phyloP scores from a whole-genome alignment of 2,888 invertebrate genomes.

The Drosophila maculinotata region DNA sequence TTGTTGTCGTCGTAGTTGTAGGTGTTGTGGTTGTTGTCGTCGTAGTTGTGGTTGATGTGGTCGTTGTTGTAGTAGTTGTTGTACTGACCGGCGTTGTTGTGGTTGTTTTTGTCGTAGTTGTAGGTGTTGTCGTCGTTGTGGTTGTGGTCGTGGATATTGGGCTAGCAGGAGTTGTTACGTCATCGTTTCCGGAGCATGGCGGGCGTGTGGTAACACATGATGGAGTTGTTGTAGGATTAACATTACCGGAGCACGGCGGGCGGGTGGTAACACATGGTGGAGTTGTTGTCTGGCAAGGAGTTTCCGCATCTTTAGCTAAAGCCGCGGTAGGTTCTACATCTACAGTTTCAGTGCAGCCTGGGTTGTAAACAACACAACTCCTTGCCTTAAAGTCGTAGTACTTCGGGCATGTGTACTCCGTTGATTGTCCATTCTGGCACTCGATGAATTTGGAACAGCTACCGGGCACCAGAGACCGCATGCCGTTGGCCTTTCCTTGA shows the following conservation, averaged over 20 bases:
- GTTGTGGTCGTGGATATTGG: constrained; percentile 6
- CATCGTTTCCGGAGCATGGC: constrained; percentile 9
- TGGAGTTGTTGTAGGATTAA: constrained; percentile 14
- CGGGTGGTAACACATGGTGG: constrained; percentile 29
- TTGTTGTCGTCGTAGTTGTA: constrained; percentile 1
- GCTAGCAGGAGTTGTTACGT: not conserved
- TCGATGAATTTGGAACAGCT: constrained; percentile 76
- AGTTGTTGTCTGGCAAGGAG: constrained; percentile 29
- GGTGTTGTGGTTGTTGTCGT: constrained; percentile 13
- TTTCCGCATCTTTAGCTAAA: not conserved
- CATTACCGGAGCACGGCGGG: constrained; percentile 35
- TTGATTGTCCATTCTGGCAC: constrained; percentile 64
- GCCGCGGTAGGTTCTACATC: not conserved
- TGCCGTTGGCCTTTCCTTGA: constrained; percentile 64
- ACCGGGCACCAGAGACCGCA: constrained; percentile 71
- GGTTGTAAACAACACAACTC: constrained; percentile 61
- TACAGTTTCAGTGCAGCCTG: constrained; percentile 59
- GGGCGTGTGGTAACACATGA: constrained; percentile 12
- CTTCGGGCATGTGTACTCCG: constrained; percentile 58
- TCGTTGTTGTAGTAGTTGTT: not conserved
- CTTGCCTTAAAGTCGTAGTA: constrained; percentile 60
- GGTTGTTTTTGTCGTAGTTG: too few relatives aligned
- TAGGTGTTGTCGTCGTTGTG: constrained; percentile 13
- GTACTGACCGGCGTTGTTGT: not conserved
- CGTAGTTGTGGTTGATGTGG: too few relatives aligned